Conservation (phyloP, 2,888 invertebrate genomes). For the Cataglyphis cursor region DNA sequence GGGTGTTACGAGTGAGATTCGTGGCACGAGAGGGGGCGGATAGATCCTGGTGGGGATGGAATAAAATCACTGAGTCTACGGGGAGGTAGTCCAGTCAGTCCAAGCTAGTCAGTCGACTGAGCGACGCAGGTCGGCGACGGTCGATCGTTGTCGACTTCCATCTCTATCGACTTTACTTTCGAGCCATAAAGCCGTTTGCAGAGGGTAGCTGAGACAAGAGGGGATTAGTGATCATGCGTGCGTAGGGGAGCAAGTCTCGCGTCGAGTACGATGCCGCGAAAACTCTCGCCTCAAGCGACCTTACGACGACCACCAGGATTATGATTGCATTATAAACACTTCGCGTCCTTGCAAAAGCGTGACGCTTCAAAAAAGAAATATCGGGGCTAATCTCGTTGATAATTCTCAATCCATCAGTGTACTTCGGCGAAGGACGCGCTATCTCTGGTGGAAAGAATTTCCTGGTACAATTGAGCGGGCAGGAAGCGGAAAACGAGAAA, state of each 20-base stretch:
- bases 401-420: not conserved
- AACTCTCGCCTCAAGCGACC: constrained; percentile 1
- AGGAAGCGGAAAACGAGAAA: not conserved
- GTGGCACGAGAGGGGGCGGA: constrained; percentile 15
- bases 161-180: constrained; percentile 32
- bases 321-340: not conserved
- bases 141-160: constrained; percentile 61
- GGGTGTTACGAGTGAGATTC: constrained; percentile 43
- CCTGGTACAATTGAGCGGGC: not conserved
- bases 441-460: not conserved
- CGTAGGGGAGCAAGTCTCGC: constrained; percentile 6
- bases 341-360: constrained; percentile 5
- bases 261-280: constrained; percentile 33
- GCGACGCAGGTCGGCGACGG: constrained; percentile 68
- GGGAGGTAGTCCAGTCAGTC: constrained; percentile 66
- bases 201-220: not conserved
- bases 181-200: constrained; percentile 12
- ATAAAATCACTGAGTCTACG: constrained; percentile 61
- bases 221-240: constrained; percentile 36
- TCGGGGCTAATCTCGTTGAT: not conserved
- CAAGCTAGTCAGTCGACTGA: constrained; percentile 77
- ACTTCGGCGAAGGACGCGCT: not conserved
- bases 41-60: constrained; percentile 63
- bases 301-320: constrained; percentile 2
- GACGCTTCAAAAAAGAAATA: constrained; percentile 15